These are phyloP conservation scores for Maccullochella peelii DNA, from an alignment of 2,113 vertebrate genomes.

Conservation along the genomic window DNA sequence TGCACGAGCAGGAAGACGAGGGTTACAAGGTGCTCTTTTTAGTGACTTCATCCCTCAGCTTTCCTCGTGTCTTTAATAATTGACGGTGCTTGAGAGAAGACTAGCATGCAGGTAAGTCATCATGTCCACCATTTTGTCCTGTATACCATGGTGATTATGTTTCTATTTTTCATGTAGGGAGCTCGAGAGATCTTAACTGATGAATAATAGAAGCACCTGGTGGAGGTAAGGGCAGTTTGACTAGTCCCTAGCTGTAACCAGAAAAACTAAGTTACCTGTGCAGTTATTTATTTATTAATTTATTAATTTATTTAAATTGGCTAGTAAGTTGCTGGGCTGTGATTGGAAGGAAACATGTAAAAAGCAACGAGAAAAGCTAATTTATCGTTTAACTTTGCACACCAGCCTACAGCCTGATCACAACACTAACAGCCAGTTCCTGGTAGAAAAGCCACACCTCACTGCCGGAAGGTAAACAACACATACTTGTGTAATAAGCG, in stretches of 20 bases:
- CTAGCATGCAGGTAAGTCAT: background rate
- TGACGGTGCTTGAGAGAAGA: slow-evolving; percentile 20
- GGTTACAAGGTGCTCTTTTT: slow-evolving; percentile 17
- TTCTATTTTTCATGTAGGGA: slow-evolving; percentile 39
- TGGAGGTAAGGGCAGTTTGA: background rate
- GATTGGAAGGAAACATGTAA: background rate
- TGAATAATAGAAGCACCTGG: slow-evolving; percentile 59
- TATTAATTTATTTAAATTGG: background rate
- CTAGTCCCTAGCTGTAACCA: background rate
- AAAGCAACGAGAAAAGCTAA: background rate
- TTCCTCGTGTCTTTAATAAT: slow-evolving; percentile 49
- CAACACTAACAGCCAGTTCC: background rate
- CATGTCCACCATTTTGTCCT: background rate
- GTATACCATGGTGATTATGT: background rate
- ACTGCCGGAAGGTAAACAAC: no score
- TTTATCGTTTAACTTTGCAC: background rate
- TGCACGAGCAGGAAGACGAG: slow-evolving; percentile 15
- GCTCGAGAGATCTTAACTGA: slow-evolving; percentile 9
- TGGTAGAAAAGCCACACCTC: no score
- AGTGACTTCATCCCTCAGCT: slow-evolving; percentile 10
- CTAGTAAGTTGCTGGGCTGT: background rate
- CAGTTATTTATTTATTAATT: background rate
- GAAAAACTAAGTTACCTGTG: background rate
- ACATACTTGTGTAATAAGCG: no score
- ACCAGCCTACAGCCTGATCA: slow-evolving; percentile 1